Evolutionary conservation across 2,113 vertebrate genomes (phyloP).

Genomic region (Lanius collurio): DNA sequence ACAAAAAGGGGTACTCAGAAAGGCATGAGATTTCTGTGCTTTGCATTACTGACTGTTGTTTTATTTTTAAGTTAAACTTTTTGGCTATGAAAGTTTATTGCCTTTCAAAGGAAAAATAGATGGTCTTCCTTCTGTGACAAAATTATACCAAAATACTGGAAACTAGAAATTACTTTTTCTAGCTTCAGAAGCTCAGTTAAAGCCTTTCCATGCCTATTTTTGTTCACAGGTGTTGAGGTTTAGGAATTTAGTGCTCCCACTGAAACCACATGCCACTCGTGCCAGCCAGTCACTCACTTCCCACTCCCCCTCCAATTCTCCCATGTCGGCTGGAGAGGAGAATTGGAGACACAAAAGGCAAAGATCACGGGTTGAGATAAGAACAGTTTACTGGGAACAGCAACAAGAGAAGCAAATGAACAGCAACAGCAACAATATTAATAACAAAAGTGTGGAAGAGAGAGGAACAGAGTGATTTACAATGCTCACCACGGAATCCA

Average conservation of each 20-base stretch:
- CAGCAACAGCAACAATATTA: background rate
- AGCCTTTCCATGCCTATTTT: background rate
- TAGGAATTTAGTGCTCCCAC: background rate
- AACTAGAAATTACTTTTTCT: background rate
- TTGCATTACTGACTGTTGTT: background rate
- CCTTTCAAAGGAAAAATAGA: background rate
- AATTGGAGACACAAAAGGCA: background rate
- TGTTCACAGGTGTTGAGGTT: background rate
- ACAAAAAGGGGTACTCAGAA: background rate
- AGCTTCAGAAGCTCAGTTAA: background rate
- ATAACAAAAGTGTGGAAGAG: background rate
- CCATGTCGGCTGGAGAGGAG: background rate
- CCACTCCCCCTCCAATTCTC: background rate
- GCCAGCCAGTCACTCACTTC: background rate
- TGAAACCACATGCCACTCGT: background rate
- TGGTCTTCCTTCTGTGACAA: background rate
- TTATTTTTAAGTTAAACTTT: background rate
- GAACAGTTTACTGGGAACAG: background rate
- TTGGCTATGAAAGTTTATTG: background rate
- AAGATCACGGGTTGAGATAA: background rate
- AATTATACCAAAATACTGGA: background rate
- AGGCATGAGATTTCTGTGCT: background rate
- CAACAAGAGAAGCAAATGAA: background rate
- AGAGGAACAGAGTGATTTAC: background rate
- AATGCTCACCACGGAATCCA: rapidly evolving